phyloP scores from a whole-genome alignment of 2,113 vertebrate species.

The Dromiciops gliroides region DNA sequence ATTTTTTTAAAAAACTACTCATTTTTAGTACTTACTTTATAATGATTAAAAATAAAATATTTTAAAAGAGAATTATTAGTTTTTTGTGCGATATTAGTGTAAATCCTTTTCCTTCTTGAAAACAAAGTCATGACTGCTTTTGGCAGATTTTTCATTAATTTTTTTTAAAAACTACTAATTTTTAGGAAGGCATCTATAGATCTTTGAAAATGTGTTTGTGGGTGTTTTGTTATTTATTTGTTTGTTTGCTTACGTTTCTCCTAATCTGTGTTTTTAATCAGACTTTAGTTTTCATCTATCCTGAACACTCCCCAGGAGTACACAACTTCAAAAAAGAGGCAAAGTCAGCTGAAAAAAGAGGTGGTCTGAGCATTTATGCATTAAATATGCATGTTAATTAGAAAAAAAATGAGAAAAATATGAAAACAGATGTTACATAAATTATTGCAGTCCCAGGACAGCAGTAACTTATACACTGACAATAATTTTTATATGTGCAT shows the following conservation, averaged over 20 bases:
- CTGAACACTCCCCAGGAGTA: constrained; percentile 69
- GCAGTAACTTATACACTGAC: constrained; percentile 85
- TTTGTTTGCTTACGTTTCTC: constrained; percentile 63
- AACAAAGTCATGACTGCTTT: neutral
- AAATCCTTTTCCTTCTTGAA: constrained; percentile 12
- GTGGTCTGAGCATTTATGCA: constrained; percentile 83
- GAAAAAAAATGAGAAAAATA: constrained; percentile 86
- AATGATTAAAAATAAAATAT: constrained; percentile 42
- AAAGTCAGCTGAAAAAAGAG: constrained; percentile 81
- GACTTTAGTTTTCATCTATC: constrained; percentile 71
- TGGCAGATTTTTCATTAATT: constrained; percentile 27
- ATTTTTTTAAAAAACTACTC: no score
- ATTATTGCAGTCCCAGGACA: constrained; percentile 86
- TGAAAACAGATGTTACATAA: constrained; percentile 90
- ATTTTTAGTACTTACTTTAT: no score
- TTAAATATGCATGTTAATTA: constrained; percentile 89
- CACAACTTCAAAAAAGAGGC: constrained; percentile 73
- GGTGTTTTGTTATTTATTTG: neutral
- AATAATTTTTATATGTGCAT: constrained; percentile 85
- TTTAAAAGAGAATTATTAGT: constrained; percentile 2
- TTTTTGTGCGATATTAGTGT: neutral
- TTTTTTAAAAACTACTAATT: constrained; percentile 29
- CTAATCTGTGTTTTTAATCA: constrained; percentile 55
- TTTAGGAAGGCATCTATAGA: constrained; percentile 1
- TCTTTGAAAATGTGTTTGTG: constrained; percentile 55